phyloP scores from a whole-genome alignment of 2,888 invertebrate species.

The Drymonia ruficornis region DNA sequence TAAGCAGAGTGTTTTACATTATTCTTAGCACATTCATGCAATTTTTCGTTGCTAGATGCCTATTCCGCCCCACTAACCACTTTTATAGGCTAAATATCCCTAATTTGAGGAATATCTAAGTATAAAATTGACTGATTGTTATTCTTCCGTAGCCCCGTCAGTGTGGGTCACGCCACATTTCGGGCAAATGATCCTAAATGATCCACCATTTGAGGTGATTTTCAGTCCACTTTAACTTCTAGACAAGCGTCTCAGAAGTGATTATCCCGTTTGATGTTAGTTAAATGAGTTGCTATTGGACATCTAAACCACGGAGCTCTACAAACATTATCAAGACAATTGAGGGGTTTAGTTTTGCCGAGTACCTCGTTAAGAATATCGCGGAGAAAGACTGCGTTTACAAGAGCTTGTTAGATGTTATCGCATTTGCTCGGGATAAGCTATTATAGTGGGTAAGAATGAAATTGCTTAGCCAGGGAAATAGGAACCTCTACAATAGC shows the following conservation, averaged over 20 bases:
- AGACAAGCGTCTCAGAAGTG: not conserved
- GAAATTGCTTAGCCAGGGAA: not conserved
- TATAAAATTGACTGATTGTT: too few species aligned
- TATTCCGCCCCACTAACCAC: too few species aligned
- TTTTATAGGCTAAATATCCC: too few species aligned
- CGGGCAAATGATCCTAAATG: too few species aligned
- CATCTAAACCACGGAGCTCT: constrained; percentile 15
- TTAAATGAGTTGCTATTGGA: constrained; percentile 14
- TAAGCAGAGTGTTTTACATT: too few species aligned
- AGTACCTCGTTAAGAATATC: constrained; percentile 33
- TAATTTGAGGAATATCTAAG: too few species aligned
- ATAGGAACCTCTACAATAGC: too few species aligned
- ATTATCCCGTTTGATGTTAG: not conserved
- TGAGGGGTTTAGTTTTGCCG: constrained; percentile 33
- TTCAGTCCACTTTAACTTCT: not conserved
- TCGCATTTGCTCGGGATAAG: constrained; percentile 21
- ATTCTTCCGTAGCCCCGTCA: too few species aligned
- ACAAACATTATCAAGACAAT: constrained; percentile 27
- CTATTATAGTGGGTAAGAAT: constrained; percentile 1
- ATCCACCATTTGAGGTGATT: not conserved
- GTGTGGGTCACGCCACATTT: too few species aligned
- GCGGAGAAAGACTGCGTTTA: constrained; percentile 28
- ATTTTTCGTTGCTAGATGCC: too few species aligned
- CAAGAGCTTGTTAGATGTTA: constrained; percentile 24
- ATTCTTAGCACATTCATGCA: too few species aligned